Conservation (phyloP, 2,797 vertebrate genomes). For the Poecilia wingei region DNA sequence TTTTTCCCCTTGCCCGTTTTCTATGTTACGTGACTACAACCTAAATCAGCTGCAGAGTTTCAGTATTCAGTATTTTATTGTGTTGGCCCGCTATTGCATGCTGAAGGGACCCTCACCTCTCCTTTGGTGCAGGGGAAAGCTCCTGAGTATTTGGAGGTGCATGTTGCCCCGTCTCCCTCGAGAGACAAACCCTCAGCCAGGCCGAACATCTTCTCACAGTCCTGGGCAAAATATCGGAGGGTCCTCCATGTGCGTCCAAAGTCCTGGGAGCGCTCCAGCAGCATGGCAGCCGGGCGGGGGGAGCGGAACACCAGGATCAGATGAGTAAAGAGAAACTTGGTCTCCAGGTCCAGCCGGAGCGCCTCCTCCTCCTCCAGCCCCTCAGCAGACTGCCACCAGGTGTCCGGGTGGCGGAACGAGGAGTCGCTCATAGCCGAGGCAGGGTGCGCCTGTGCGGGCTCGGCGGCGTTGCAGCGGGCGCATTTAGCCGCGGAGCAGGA, state of each 20-base stretch:
- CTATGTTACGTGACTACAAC: neutral
- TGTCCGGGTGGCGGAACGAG: slow-evolving; percentile 87
- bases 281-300: slow-evolving; percentile 90
- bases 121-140: slow-evolving; percentile 91
- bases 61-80: neutral
- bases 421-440: slow-evolving; percentile 92
- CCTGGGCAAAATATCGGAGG: slow-evolving; percentile 87
- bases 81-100: neutral
- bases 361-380: slow-evolving; percentile 78
- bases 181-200: slow-evolving; percentile 78
- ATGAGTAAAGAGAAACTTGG: slow-evolving; percentile 93
- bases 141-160: slow-evolving; percentile 92
- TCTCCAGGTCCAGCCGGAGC: slow-evolving; percentile 90
- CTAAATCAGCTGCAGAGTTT: neutral
- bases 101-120: slow-evolving; percentile 86
- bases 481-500: slow-evolving; percentile 69
- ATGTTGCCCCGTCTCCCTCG: slow-evolving; percentile 71
- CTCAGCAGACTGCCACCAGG: slow-evolving; percentile 94
- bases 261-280: slow-evolving; percentile 92
- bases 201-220: slow-evolving; percentile 87
- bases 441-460: slow-evolving; percentile 82
- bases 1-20: neutral
- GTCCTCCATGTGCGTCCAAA: slow-evolving; percentile 87
- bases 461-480: slow-evolving; percentile 81
- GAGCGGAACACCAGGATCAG: slow-evolving; percentile 94